Base-by-base conservation (phyloP, 1,140 invertebrate species). In the Anoplolepis gracilipes region DNA sequence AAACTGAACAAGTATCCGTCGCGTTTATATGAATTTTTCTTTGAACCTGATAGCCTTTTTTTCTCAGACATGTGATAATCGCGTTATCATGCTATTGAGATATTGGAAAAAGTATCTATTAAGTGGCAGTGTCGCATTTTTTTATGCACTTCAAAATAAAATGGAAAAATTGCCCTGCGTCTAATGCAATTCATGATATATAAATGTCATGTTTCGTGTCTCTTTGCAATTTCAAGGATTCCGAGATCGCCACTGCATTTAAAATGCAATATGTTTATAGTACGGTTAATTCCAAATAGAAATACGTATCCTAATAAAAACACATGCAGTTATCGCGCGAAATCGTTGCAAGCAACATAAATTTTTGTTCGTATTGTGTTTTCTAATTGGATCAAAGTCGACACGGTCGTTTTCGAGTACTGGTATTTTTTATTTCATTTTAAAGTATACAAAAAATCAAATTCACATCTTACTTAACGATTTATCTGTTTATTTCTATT, bases 361-460 rank as follows among this genome's bases (percentile, higher is more conserved):
- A 6, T 49, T 78, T 22, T 65, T 78, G 7, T n/a, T 78, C n/a
- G 11, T 22, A 13, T n/a, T 16, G 2, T 42, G 39, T 65, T 77
- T 78, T 33, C n/a, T 22, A 81, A 81, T 25, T 30, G 65, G 78
- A 59, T 59, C 53, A 70, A 59, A 57, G 59, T 5, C 36, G 65
- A 81, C n/a, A 42, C 8, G 2, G 25, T 72, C 19, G 53, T 59
- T 81, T 81, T 81, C 13, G 49, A 70, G 39, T n/a, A 6, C 10
- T 39, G 22, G 19, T 19, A 42, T 70, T 81, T 36, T 25, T 36
- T 7, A 69, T 81, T 67, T 81, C 70, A 81, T 81, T 65, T 70
- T 28, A 25, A n/a, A 36, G 22, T 16, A 33, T 22, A 13, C 10
- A 79, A 57, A 69, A 57, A 57, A 30, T 39, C 22, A 57, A 22